Base-by-base conservation (phyloP, 1,140 invertebrate genomes). In the Drosophila bifasciata region DNA sequence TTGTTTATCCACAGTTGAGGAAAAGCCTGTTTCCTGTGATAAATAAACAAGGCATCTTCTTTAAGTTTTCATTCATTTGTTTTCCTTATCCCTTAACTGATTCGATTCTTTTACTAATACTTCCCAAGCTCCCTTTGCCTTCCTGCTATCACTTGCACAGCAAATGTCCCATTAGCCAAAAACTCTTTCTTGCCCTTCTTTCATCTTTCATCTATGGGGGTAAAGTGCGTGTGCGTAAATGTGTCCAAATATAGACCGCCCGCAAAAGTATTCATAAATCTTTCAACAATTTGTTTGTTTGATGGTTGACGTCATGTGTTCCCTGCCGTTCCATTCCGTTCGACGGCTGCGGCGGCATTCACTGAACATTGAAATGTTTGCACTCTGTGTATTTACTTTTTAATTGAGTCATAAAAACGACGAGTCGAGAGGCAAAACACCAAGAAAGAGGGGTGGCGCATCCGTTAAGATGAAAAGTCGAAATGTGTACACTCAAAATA, bases 351-450 rank as follows among this genome's bases (percentile, higher is more conserved):
- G 79, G 73, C 79, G 58, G 71, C 78, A 45, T 69, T 59, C 67
- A 43, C 50, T 41, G 49, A 66, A 57, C 60, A 75, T 61, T 51
- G 45, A 62, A 50, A 74, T 81, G 63, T 79, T 85, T 79, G 60
- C 58, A 67, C 55, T 72, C 39, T 44, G 48, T 58, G 66, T 86
- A 79, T 80, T 85, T 85, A 70, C 56, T 76, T 76, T 80, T 80
- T 73, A 86, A 85, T 86, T 85, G 80, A 85, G 59, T 85, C 80
- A 84, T 84, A 84, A 84, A 83, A n/a, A n/a, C n/a, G n/a, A 45
- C 32, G 53, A 53, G 53, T 71, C 44, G 13, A 32, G 13, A 32
- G 40, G 41, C 58, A 11, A 40, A 57, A 57, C 8, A 11, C 15
- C 40, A 59, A 70, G 63, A 43, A 13, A 32, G 41, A n/a, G 61